Conservation (phyloP, 2,113 vertebrate species). For the Sphyrna mokarran region DNA sequence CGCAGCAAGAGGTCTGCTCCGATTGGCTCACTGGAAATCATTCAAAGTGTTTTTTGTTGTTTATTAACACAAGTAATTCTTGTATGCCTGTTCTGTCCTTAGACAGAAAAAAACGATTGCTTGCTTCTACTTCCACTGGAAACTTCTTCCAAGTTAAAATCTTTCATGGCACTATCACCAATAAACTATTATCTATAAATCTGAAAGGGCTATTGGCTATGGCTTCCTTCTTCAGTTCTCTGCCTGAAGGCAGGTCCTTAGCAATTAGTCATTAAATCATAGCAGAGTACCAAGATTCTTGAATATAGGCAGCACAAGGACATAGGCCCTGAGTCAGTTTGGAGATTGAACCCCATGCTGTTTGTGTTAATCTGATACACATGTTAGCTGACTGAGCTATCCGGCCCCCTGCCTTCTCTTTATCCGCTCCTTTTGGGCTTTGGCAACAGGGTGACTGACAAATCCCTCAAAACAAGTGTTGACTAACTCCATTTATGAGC, state of each 20-base stretch:
- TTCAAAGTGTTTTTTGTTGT: background rate
- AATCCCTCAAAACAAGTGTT: background rate
- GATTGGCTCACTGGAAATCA: no score
- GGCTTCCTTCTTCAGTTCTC: background rate
- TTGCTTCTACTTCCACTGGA: background rate
- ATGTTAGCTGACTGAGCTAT: background rate
- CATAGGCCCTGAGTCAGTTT: background rate
- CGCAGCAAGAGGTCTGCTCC: background rate
- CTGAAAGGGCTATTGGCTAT: background rate
- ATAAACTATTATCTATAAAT: background rate
- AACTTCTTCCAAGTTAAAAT: background rate
- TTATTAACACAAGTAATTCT: background rate
- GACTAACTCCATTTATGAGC: background rate
- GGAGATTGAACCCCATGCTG: background rate
- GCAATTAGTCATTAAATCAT: background rate
- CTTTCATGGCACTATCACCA: background rate
- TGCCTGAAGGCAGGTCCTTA: background rate
- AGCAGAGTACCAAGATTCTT: background rate
- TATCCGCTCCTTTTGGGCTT: background rate
- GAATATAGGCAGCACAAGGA: background rate
- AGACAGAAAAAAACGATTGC: background rate
- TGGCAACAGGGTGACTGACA: background rate
- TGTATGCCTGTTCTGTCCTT: background rate
- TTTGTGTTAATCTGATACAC: background rate
- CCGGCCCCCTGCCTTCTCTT: no score